Evolutionary conservation across 2,888 invertebrate genomes (phyloP).

Genomic region (Molorchus minor): DNA sequence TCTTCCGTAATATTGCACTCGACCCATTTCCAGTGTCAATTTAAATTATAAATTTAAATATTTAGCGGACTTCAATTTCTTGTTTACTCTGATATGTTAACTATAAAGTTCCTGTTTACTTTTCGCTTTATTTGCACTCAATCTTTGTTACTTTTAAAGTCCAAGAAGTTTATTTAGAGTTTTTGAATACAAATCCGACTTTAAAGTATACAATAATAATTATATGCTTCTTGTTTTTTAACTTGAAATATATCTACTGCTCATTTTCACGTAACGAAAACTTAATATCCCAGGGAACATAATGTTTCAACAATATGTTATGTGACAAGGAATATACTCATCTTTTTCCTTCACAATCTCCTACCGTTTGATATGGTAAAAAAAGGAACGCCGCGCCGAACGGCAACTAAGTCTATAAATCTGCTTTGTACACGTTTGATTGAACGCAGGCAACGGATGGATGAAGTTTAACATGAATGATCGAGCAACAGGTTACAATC

Average conservation of each 20-base stretch:
- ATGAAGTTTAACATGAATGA: conserved; percentile 34
- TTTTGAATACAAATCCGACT: no score
- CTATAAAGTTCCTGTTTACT: conserved; percentile 39
- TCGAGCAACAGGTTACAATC: conserved; percentile 43
- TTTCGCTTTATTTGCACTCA: conserved; percentile 36
- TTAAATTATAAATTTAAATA: conserved; percentile 56
- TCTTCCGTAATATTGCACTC: conserved; percentile 48
- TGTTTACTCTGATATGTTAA: conserved; percentile 45
- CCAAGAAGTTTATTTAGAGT: conserved; percentile 11
- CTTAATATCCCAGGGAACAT: no score
- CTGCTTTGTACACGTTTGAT: conserved; percentile 27
- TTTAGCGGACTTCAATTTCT: conserved; percentile 48
- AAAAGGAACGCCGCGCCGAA: conserved; percentile 22
- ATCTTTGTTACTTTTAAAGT: conserved; percentile 26
- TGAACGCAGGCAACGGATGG: conserved; percentile 23
- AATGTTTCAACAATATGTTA: no score
- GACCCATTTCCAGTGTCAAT: conserved; percentile 54
- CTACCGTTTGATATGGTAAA: conserved; percentile 11
- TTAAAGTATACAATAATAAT: no score
- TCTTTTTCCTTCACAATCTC: conserved; percentile 9
- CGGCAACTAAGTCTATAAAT: conserved; percentile 22
- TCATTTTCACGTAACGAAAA: no score
- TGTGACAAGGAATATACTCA: background rate
- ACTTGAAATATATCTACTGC: no score
- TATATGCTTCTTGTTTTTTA: no score